Evolutionary conservation across 2,888 invertebrate species (phyloP), one percentile per base, ranked within the genome.

Genomic region (Sarcophaga carnaria): DNA sequence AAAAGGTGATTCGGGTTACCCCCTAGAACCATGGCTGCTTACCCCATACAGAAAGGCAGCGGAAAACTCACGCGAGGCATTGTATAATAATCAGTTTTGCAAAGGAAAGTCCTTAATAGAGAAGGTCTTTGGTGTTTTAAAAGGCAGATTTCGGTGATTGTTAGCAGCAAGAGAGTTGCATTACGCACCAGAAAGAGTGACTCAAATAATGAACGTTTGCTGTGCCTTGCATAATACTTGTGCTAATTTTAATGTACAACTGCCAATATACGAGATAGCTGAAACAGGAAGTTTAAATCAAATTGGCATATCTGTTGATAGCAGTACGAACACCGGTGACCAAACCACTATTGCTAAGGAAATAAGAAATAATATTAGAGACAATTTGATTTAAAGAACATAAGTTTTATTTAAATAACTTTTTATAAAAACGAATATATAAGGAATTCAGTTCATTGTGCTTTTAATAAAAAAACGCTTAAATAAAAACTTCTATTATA

Each of bases 71-170:
- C 20, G 20, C 20, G 20, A 20, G 20, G 20, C 20, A 20, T 20
- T 20, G 20, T 20, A 20, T 20, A 20, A 20, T 20, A 20, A 20
- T 20, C 20, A 20, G 20, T 20, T 20, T 20, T 20, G 20, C 20
- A 20, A 20, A 20, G 20, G 20, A 20, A 20, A 20, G 20, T 20
- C 20, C 20, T 1, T 20, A 20, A 20, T 20, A 20, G 20, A 20
- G 20, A 20, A 20, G 20, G 20, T 20, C 20, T 20, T 20, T 20
- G 20, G 20, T 20, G 20, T 20, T 20, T 74, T 83, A 70, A 86
- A 83, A 71, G 45, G 67, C 10, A 75, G 70, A 76, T 86, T 83
- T 83, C 67, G 80, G 27, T 83, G 80, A n/a, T 70, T 87, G 45
- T 80, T 84, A 78, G 87, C 83, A 74, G 80, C 86, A 49, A 62